Conservation (phyloP, 2,888 invertebrate genomes). For the Calameuta filiformis region DNA sequence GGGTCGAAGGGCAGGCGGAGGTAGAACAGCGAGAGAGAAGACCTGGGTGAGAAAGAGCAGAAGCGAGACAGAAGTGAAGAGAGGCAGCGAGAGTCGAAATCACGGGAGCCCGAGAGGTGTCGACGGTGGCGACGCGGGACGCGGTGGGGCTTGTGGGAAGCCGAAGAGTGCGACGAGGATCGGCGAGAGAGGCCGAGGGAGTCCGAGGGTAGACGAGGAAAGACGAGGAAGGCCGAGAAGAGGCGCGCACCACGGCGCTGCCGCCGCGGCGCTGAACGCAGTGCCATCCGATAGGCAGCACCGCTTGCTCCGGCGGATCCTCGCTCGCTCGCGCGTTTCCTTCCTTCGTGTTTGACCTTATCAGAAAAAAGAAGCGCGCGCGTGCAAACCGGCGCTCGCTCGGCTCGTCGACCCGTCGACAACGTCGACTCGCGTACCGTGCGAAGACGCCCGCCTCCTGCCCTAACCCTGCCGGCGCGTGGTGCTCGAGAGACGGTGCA, state of each 20-base stretch:
- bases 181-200: constrained; percentile 7
- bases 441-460: neutral
- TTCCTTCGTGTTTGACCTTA: constrained; percentile 32
- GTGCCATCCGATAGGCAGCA: constrained; percentile 58
- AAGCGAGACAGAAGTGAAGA: constrained; percentile 15
- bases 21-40: constrained; percentile 23
- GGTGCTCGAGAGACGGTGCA: constrained; percentile 24
- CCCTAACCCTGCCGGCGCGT: neutral
- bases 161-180: neutral
- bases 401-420: neutral
- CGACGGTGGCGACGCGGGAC: neutral
- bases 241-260: constrained; percentile 25
- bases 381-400: neutral
- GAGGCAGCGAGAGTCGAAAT: neutral
- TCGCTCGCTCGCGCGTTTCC: constrained; percentile 29
- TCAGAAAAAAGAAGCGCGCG: constrained; percentile 7
- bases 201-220: constrained; percentile 34
- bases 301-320: constrained; percentile 51
- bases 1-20: constrained; percentile 29
- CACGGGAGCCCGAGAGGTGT: neutral
- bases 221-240: constrained; percentile 44
- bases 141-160: neutral
- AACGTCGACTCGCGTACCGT: neutral
- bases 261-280: constrained; percentile 56
- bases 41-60: constrained; percentile 17